Evolutionary conservation across 2,888 invertebrate species (phyloP), one percentile per base, ranked within the genome.

Genomic region (Atrina japonica): DNA sequence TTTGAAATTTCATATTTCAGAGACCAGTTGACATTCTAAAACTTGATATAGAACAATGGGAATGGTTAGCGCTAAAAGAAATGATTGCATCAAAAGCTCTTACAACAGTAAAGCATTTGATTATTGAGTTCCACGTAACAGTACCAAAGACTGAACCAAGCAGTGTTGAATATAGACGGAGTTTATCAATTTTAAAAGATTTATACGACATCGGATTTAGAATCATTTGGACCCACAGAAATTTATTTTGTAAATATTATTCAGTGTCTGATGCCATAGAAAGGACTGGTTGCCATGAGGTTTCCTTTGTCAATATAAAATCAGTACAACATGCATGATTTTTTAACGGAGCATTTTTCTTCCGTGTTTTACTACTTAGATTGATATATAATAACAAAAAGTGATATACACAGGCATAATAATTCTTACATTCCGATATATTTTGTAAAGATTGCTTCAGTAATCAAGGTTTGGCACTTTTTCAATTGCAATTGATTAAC

Each of bases 1-100:
- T 47, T 47, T 47, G 21, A 50, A n/a, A 5, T 59, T 25, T 52
- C 61, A 35, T 40, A 27, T 72, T 78, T 53, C 78, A 86, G 86
- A 75, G 55, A 16, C 67, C 67, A 6, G 69, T 86, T 21, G 75
- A 78, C 27, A 66, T 83, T 50, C 55, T 86, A 2, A 86, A 86
- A 66, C 66, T 86, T 40, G 86, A 86, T 69, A 78, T 85, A 2
- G 86, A 86, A 64, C 82, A 85, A 53, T 85, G 81, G 80, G 86
- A 86, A 55, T 84, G 85, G 84, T 65, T 74, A 30, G 78, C 83
- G 6, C 53, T 85, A 16, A 78, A 78, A 6, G 70, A 83, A 40
- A 76, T 84, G 35, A 66, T 84, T 29, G 41, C 74, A 14, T 67
- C 76, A 14, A 80, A 78, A 6, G 72, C 77, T 11, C 49, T 86